Base-by-base conservation (phyloP, 2,113 vertebrate genomes). In the Chaenocephalus aceratus region DNA sequence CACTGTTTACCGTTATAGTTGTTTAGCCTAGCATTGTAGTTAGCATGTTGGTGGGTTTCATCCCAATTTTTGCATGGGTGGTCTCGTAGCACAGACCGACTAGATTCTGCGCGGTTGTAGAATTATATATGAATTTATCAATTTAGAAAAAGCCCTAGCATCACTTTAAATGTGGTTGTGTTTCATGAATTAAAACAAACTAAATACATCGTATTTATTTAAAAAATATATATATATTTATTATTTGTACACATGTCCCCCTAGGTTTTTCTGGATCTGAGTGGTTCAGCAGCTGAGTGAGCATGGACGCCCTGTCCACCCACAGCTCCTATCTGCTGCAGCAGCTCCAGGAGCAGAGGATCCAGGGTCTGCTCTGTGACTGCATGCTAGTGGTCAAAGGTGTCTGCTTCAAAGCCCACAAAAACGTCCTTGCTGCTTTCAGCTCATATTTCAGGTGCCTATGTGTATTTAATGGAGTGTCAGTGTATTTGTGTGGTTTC, bases 361-460 rank as follows among this genome's bases (percentile, higher is more conserved):
- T 98, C 58, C 98, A 99, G 85, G 98, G 98, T 2, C 94, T 99
- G 83, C 97, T 99, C 10, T 99, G 98, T 68, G 98, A 99, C 93
- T 99, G 98, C 89, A 97, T 97, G 96, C 88, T 99, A 89, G 97
- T 99, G 92, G 98, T 99, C 48, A 97, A 97, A 87, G 97, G 97
- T 0, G 97, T 99, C 80, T 98, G 97, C 90, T 99, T 99, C 87
- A 99, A 99, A 92, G 97, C 98, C 0, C 98, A 99, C 85, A 99
- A 98, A 92, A 99, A 99, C 18, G 98, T 99, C 0, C 94, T 99
- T 34, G 98, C 98, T 11, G 97, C 98, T 13, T 99, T 99, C 93
- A 99, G 98, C 86, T 96, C 97, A 0, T 97, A 98, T 75, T 99
- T 99, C 94, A 96, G 98, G 98, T 99, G 90, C 60, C 6, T 30